Evolutionary conservation across 2,888 invertebrate species (phyloP), one percentile per base, ranked within the genome.

Genomic region (Noctua fimbriata): DNA sequence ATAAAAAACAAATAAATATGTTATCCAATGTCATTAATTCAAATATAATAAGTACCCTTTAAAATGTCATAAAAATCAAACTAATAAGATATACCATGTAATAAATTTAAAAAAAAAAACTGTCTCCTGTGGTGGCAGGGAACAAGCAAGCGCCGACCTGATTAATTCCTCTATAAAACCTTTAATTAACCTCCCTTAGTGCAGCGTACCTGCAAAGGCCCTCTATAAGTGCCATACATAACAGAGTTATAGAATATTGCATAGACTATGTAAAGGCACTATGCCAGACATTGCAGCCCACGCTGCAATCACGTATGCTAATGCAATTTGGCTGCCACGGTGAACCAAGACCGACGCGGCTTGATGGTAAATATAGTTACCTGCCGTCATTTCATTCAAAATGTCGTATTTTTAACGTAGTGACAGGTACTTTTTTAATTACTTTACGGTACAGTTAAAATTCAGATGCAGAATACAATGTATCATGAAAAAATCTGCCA

Each of bases 291-390:
- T 67, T 14, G 36, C 52, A 47, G 28, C 28, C n/a, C 16, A 60
- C 60, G 60, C 28, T 28, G 73, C 58, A 81, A 73, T 44, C 67
- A 67, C 4, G 32, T 67, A 70, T 78, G 77, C 36, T 58, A 81
- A 82, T 82, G 65, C 60, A 82, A 66, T 70, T 66, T 58, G n/a
- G 24, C 63, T 36, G 69, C n/a, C 24, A 58, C 28, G 41, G 36
- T 2, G 65, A 28, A 44, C 7, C 28, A 9, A 36, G 47, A 24
- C 47, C 16, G 36, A 58, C 4, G 63, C 47, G 21, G 58, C 75
- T 49, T 44, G 14, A 49, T 28, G 28, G 36, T 14, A 28, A 69
- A 58, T 55, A 49, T 16, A 14, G 9, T 63, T 24, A 69, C 28
- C 63, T 55, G 24, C 47, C 44, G 60, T n/a, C n/a, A n/a, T n/a